These are phyloP conservation scores for Eufriesea mexicana DNA, from an alignment of 1,140 invertebrate genomes.

Conservation along the genomic window DNA sequence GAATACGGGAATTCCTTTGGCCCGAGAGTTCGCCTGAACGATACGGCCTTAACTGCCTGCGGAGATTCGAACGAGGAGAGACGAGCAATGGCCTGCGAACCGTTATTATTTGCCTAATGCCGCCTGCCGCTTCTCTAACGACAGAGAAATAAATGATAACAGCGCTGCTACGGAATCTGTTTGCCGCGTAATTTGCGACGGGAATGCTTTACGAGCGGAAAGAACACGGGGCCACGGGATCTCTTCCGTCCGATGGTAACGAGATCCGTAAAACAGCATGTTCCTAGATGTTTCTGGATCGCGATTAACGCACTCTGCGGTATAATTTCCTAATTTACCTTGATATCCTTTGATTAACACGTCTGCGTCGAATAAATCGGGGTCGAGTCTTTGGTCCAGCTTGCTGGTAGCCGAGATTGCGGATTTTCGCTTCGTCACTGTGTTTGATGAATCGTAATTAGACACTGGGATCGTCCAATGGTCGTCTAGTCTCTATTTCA, in stretches of 20 bases:
- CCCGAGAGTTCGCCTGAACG: conserved; percentile 16
- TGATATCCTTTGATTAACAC: too few relatives aligned
- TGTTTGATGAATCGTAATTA: too few relatives aligned
- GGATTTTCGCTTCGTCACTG: too few relatives aligned
- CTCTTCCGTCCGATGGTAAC: background rate
- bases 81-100: conserved; percentile 43
- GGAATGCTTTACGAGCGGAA: background rate
- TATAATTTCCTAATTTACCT: background rate
- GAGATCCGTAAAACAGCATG: background rate
- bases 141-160: conserved; percentile 25
- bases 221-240: background rate
- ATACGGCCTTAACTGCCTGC: conserved; percentile 48
- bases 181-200: background rate
- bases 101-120: conserved; percentile 55
- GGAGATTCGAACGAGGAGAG: conserved; percentile 34
- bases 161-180: background rate
- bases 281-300: background rate
- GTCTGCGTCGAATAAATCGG: too few relatives aligned
- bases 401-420: too few relatives aligned
- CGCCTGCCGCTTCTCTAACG: background rate
- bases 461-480: too few relatives aligned
- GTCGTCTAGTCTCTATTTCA: too few relatives aligned
- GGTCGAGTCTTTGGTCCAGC: too few relatives aligned
- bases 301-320: background rate
- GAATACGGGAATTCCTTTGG: conserved; percentile 47